Base-by-base conservation (phyloP, 2,113 vertebrate species). In the Phalacrocorax carbo region DNA sequence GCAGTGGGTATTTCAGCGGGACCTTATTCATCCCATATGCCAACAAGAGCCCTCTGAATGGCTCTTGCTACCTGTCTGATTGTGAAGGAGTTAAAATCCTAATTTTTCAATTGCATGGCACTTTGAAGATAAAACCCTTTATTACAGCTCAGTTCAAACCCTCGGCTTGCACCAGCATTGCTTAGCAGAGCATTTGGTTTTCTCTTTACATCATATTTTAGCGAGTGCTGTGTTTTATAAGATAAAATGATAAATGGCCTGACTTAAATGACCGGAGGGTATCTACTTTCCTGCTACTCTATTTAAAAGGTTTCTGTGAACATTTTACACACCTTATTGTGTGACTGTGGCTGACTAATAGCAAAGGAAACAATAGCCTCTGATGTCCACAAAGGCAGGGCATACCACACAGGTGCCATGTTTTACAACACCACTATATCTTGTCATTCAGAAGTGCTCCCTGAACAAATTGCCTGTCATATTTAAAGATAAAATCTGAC, bases 361-460 rank as follows among this genome's bases (percentile, higher is more conserved):
- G 93, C 82, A 86, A 93, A 94, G 93, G 92, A 97, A 95, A 96
- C 91, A 96, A 93, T 95, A 94, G 89, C 81, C 81, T 97, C 88
- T 91, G 86, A 97, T 86, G 89, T 90, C 96, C 91, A 79, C 94
- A 90, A 93, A 96, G 91, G 88, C 83, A 96, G 95, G 90, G 95
- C 84, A 77, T 90, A 90, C 95, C 96, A 96, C 96, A 91, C 95
- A 93, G 92, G 95, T 95, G 97, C 97, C 97, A 88, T 98, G 98
- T 97, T 97, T 96, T 97, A 98, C 97, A 98, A 98, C 93, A 93
- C 96, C 86, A 95, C 96, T 97, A 94, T 97, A 96, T 97, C 97
- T 97, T 96, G 92, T 97, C 96, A 96, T 95, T 97, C 88, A 91
- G 94, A 93, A 96, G 75, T 93, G 93, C 94, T 96, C 95, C 93